These are phyloP conservation scores for Andrena bucephala DNA, from an alignment of 2,888 invertebrate genomes.

Conservation along the genomic window DNA sequence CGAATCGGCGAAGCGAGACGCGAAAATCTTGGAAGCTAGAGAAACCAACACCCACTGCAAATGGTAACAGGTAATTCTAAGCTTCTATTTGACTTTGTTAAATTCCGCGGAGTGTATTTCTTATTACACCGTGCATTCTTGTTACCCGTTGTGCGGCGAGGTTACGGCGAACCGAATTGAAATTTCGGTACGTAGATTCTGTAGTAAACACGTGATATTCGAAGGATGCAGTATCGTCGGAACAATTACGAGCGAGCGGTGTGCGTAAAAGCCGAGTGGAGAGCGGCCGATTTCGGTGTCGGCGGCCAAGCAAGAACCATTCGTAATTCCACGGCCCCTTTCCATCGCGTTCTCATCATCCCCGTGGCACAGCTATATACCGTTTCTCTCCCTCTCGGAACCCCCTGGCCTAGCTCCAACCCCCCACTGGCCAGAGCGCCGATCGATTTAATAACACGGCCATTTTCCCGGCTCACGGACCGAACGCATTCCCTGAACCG, in stretches of 20 bases:
- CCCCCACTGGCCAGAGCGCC: conserved; percentile 76
- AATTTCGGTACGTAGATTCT: background rate
- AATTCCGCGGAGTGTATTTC: background rate
- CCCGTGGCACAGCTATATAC: conserved; percentile 32
- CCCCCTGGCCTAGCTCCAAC: conserved; percentile 76
- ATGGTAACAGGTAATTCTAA: no score
- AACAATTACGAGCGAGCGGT: conserved; percentile 2
- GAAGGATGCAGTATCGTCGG: background rate
- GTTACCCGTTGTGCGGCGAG: background rate
- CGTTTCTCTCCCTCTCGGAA: conserved; percentile 57
- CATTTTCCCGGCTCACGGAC: conserved; percentile 80
- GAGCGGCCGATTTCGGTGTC: conserved; percentile 48
- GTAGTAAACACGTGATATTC: background rate
- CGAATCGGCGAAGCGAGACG: background rate
- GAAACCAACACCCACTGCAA: background rate
- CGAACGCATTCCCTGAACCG: conserved; percentile 72
- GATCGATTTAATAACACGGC: conserved; percentile 84
- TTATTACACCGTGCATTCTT: no score
- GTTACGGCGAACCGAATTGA: background rate
- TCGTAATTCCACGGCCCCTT: conserved; percentile 69
- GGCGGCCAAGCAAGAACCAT: conserved; percentile 58
- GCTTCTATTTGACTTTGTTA: no score
- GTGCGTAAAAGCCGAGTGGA: conserved; percentile 29
- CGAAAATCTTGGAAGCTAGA: background rate
- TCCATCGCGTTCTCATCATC: conserved; percentile 69